Percentiles rank a stretch among this genome's conserved stretches.
Evolutionary conservation across 2,888 invertebrate genomes (phyloP).

Genomic region (Mesoligia furuncula): DNA sequence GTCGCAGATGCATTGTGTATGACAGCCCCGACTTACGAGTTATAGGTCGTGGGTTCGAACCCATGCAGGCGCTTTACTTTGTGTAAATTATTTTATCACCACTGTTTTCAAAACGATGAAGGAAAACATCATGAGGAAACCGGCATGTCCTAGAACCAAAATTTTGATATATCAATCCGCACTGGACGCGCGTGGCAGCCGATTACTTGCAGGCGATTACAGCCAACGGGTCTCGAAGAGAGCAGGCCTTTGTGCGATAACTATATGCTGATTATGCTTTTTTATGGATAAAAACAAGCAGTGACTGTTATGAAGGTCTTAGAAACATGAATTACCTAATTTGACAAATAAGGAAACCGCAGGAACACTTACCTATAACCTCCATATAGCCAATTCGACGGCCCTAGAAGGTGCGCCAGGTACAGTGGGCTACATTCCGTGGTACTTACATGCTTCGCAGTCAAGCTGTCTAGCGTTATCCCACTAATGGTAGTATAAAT

Average conservation of each 20-base stretch:
- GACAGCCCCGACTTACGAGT: background rate
- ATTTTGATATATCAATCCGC: background rate
- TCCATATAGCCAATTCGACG: background rate
- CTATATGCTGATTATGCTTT: background rate
- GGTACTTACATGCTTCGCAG: background rate
- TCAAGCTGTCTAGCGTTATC: constrained; percentile 26
- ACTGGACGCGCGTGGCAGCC: background rate
- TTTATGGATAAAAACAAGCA: background rate
- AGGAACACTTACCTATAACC: background rate
- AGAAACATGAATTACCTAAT: background rate
- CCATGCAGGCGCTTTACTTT: background rate
- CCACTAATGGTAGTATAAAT: constrained; percentile 35
- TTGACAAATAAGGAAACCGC: background rate
- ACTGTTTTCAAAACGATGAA: background rate
- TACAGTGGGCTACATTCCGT: background rate
- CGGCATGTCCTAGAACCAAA: background rate
- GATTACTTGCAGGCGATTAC: background rate
- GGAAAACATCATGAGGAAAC: background rate
- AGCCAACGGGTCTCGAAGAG: background rate
- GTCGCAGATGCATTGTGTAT: background rate
- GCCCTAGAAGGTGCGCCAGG: background rate
- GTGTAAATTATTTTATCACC: background rate
- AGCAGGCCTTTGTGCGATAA: no score
- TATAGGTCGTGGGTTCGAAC: background rate
- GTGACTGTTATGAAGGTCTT: background rate